Evolutionary conservation across 2,113 vertebrate species (phyloP).

Genomic region (Laterallus jamaicensis): DNA sequence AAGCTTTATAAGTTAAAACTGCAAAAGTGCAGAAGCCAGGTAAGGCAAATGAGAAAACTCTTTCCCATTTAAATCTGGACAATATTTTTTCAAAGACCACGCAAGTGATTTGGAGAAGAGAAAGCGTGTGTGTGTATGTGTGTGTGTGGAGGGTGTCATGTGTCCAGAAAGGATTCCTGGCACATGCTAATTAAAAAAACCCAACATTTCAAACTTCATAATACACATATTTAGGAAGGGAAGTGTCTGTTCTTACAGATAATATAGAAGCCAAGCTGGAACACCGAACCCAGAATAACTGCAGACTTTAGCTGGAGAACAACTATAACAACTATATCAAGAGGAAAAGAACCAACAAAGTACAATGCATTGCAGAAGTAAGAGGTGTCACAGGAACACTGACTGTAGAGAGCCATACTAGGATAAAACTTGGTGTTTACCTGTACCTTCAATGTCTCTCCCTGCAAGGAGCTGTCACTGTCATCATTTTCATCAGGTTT

Average conservation of each 20-base stretch:
- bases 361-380: slow-evolving; percentile 6
- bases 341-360: not conserved
- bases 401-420: slow-evolving; percentile 75
- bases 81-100: not conserved
- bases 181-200: not conserved
- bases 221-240: not conserved
- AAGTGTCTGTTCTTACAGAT: not conserved
- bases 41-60: not conserved
- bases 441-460: slow-evolving; percentile 99
- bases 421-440: slow-evolving; percentile 97
- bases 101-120: not conserved
- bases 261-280: not conserved
- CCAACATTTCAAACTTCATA: not conserved
- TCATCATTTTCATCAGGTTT: slow-evolving; percentile 95
- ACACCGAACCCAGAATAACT: not conserved
- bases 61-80: not conserved
- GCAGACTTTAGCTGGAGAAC: not conserved
- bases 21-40: not conserved
- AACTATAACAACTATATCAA: not conserved
- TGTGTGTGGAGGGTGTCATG: accelerated
- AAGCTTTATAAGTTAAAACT: not conserved
- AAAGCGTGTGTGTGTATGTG: too few species aligned
- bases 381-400: slow-evolving; percentile 23
- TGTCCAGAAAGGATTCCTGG: not conserved
- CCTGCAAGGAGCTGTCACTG: slow-evolving; percentile 99